Base-by-base conservation (phyloP, 1,140 invertebrate genomes). In the Oscheius sp. region DNA sequence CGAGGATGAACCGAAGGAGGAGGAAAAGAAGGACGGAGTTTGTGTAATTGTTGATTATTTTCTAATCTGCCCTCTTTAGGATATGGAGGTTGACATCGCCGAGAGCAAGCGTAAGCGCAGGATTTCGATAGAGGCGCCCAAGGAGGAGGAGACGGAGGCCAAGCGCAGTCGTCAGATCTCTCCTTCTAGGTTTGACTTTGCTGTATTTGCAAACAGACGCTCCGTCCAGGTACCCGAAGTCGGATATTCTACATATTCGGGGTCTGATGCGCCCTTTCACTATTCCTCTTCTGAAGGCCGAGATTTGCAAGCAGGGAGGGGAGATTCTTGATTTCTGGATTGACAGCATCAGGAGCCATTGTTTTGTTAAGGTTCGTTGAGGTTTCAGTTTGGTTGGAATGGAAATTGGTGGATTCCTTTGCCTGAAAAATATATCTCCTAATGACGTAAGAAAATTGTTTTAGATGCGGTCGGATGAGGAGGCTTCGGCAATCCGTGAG, bases 271-370 rank as follows among this genome's bases (percentile, higher is more conserved):
- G 79, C 1, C 79, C 79, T 29, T 79, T 79, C 58, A 79, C 79
- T 28, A 38, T 77, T 35, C 29, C 26, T 18, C 49, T 52, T 3
- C 38, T 80, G 20, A 63, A 64, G 26, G 38, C 52, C 7, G 63
- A 79, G 63, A 66, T 79, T 26, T 31, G 61, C 38, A 77, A 73
- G 31, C 73, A 77, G 58, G 79, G 79, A 29, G 52, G 76, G 3
- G 74, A 72, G 42, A 70, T 73, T 13, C 52, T 31, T 31, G 69
- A 74, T 64, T 80, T 80, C 58, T 80, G 79, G 79, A 80, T 80
- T 46, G 79, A 80, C 38, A 80, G 73, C 29, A 74, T 80, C 29
- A 80, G 81, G 49, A 79, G 73, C 58, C 79, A 80, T 38, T 80
- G 79, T 63, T 74, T 80, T 66, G 79, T 64, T 26, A 81, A 78